Base-by-base conservation (phyloP, 2,888 invertebrate species). In the Trichogramma dendrolimi region DNA sequence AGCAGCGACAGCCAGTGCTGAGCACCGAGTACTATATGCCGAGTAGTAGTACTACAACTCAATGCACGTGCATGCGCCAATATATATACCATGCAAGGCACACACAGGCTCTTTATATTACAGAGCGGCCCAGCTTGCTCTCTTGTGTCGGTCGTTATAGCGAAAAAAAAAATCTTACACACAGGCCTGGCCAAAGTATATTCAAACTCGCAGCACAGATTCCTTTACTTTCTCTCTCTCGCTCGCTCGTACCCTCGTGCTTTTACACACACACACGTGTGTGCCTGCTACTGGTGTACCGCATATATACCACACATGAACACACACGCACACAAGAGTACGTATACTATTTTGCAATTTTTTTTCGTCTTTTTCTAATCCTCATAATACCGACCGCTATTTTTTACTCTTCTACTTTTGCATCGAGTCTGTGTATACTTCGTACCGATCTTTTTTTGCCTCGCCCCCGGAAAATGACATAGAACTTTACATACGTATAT, bases 141-240 rank as follows among this genome's bases (percentile, higher is more conserved):
- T 64, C 55, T 63, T 61, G 59, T 52, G 63, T 54, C 65, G 48
- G 63, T 67, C 58, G 60, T 60, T 50, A 27, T 27, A 27, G 27
- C 27, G 3, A 27, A 27, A 27, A 27, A 27, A 27, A 27, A 27
- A 27, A 27, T 27, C 27, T 27, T 27, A 27, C 27, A 27, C 27
- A 27, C 27, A 27, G 27, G 27, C 27, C 27, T 27, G 27, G 27
- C 27, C 27, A 27, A 27, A 27, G 27, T 27, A 27, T 27, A 27
- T 27, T 27, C 27, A 27, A 27, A 27, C 27, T 27, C 27, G 27
- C 27, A 27, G 27, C 27, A 27, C 27, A 8, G 2, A 8, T 14
- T n/a, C 55, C 6, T 48, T 8, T 10, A 11, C 40, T 5, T 11
- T 42, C 10, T 5, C 41, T 11, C 14, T 42, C 8, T 56, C 27